Evolutionary conservation across 1,140 invertebrate genomes (phyloP).

Genomic region (Drosophila oshimai): DNA sequence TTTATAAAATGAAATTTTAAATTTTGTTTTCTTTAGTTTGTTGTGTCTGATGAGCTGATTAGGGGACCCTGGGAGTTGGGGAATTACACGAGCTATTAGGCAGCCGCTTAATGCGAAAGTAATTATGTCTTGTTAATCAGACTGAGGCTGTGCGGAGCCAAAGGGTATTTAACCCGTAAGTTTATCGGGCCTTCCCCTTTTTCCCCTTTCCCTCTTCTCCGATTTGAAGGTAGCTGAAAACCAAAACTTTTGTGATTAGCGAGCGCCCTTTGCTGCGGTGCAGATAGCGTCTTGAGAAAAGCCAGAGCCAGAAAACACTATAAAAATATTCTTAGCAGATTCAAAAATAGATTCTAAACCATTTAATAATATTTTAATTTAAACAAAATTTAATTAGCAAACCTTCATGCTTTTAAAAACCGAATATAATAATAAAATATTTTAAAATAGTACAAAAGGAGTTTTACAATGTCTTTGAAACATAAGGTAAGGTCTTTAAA

Average conservation of each 20-base stretch:
- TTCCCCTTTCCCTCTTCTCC: constrained; percentile 16
- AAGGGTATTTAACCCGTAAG: constrained; percentile 56
- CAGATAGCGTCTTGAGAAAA: constrained; percentile 50
- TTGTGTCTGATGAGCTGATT: constrained; percentile 68
- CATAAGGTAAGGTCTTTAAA: too few relatives aligned
- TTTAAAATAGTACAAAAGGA: too few relatives aligned
- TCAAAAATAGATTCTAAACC: neutral
- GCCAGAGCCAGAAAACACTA: constrained; percentile 1
- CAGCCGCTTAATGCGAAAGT: constrained; percentile 74
- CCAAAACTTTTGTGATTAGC: constrained; percentile 72
- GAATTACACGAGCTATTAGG: constrained; percentile 75
- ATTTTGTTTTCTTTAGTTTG: constrained; percentile 30
- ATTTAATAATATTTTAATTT: neutral
- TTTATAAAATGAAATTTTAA: constrained; percentile 16
- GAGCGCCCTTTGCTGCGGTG: constrained; percentile 15
- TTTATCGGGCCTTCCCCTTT: constrained; percentile 23
- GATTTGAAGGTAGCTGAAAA: constrained; percentile 62
- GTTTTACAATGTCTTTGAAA: too few relatives aligned
- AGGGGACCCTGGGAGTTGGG: constrained; percentile 29
- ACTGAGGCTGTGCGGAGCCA: constrained; percentile 36
- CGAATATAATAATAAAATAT: too few relatives aligned
- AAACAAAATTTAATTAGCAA: neutral
- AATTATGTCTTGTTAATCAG: constrained; percentile 78
- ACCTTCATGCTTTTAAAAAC: too few relatives aligned
- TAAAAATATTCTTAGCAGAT: neutral